Percentiles rank a stretch among this genome's conserved stretches.
These are phyloP conservation scores for Podarcis cretensis DNA, from an alignment of 2,113 vertebrate species.

Conservation along the genomic window DNA sequence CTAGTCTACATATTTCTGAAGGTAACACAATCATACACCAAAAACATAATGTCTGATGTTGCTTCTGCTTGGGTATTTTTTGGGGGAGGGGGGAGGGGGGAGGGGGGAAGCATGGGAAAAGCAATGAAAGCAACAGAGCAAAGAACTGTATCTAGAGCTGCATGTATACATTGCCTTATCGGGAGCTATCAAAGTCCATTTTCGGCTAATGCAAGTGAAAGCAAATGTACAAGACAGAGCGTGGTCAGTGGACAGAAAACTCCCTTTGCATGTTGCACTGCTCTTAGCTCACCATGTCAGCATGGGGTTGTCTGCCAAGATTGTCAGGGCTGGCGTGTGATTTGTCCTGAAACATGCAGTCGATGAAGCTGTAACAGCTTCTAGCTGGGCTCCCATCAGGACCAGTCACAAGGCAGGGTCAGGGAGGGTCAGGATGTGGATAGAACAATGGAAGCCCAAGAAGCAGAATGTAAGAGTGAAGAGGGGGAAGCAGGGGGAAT, in stretches of 20 bases:
- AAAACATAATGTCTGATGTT: background rate
- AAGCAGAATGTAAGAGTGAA: background rate
- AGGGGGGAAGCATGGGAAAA: too few species aligned
- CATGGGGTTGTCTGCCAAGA: slow-evolving; percentile 34
- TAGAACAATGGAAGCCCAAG: slow-evolving; percentile 1
- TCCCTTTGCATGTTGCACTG: slow-evolving; percentile 13
- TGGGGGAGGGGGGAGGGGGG: too few species aligned
- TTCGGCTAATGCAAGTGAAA: slow-evolving; percentile 7
- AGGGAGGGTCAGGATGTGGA: background rate
- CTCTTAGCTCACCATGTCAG: slow-evolving; percentile 17
- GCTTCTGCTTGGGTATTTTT: too few species aligned
- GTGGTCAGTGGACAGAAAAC: slow-evolving; percentile 1
- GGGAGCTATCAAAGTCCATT: background rate
- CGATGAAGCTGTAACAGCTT: slow-evolving; percentile 7
- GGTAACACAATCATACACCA: background rate
- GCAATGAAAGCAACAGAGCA: background rate
- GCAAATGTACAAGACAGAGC: slow-evolving; percentile 12
- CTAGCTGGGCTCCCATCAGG: slow-evolving; percentile 18
- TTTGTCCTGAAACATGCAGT: slow-evolving; percentile 12
- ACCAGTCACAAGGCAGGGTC: background rate
- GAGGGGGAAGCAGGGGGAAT: too few species aligned
- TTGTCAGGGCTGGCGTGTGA: background rate
- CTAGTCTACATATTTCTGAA: background rate
- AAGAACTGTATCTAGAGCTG: background rate
- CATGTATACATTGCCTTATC: background rate